These are phyloP conservation scores for Protobothrops mucrosquamatus DNA, from an alignment of 2,113 vertebrate species.

Conservation along the genomic window DNA sequence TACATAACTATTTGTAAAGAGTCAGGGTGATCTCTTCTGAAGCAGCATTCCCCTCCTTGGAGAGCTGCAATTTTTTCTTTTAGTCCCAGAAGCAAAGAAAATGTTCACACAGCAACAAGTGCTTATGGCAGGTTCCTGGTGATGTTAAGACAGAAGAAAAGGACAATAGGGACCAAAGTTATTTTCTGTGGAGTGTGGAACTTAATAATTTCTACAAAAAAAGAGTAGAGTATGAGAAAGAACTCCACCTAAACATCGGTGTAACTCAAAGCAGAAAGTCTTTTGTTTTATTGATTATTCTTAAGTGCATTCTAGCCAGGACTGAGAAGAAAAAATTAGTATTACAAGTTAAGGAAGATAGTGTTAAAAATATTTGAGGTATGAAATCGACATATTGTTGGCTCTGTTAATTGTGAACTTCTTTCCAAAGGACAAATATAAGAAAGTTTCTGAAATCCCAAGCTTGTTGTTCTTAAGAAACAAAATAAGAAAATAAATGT, in stretches of 20 bases:
- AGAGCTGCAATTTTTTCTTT: constrained; percentile 54
- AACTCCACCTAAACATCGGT: not conserved
- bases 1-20: not conserved
- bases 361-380: not conserved
- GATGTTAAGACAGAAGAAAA: not conserved
- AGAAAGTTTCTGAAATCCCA: not conserved
- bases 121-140: constrained; percentile 46
- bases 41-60: constrained; percentile 56
- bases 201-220: not conserved
- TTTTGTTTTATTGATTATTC: constrained; percentile 20
- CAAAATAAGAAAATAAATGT: constrained; percentile 8
- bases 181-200: not conserved
- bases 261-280: not conserved
- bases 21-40: constrained; percentile 57
- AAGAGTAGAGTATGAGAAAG: not conserved
- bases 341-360: constrained; percentile 12
- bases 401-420: not conserved
- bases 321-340: constrained; percentile 21
- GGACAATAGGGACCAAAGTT: not conserved
- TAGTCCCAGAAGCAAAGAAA: constrained; percentile 63
- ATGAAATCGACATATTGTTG: fast-evolving
- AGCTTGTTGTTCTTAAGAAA: constrained; percentile 8
- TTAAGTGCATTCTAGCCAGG: constrained; percentile 33
- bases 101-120: constrained; percentile 46
- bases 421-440: not conserved